Percentiles rank a stretch among this genome's conserved stretches.
Conservation (phyloP, 2,888 invertebrate species). For the Podotricha telesiphe region DNA sequence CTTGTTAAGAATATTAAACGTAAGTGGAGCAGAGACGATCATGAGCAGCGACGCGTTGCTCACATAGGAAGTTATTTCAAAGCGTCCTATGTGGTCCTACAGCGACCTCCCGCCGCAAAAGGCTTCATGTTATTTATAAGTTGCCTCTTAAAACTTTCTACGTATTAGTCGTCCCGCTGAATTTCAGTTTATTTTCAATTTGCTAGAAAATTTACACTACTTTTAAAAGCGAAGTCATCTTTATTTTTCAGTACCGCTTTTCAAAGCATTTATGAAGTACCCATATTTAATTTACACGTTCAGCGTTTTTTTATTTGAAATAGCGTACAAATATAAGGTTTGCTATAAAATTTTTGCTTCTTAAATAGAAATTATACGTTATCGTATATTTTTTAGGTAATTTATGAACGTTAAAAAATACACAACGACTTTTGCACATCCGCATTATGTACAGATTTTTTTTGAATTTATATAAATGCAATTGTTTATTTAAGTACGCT, state of each 20-base stretch:
- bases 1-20: slow-evolving; percentile 27
- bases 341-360: background rate
- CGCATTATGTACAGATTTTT: too few relatives aligned
- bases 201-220: slow-evolving; percentile 26
- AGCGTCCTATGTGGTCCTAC: slow-evolving; percentile 28
- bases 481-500: too few relatives aligned
- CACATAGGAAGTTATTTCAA: slow-evolving; percentile 32
- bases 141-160: slow-evolving; percentile 35
- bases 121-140: slow-evolving; percentile 38
- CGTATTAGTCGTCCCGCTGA: slow-evolving; percentile 33
- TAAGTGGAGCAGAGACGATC: slow-evolving; percentile 29
- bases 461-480: too few relatives aligned
- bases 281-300: slow-evolving; percentile 19
- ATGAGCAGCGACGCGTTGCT: slow-evolving; percentile 30
- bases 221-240: slow-evolving; percentile 20
- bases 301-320: background rate
- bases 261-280: slow-evolving; percentile 22
- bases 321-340: background rate
- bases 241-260: slow-evolving; percentile 19
- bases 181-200: slow-evolving; percentile 35
- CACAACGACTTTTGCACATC: too few relatives aligned
- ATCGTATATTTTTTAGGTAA: too few relatives aligned
- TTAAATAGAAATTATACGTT: too few relatives aligned
- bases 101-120: slow-evolving; percentile 34
- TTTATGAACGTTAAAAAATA: background rate